phyloP scores from a whole-genome alignment of 2,888 invertebrate species.

The Epistrophe grossulariae region DNA sequence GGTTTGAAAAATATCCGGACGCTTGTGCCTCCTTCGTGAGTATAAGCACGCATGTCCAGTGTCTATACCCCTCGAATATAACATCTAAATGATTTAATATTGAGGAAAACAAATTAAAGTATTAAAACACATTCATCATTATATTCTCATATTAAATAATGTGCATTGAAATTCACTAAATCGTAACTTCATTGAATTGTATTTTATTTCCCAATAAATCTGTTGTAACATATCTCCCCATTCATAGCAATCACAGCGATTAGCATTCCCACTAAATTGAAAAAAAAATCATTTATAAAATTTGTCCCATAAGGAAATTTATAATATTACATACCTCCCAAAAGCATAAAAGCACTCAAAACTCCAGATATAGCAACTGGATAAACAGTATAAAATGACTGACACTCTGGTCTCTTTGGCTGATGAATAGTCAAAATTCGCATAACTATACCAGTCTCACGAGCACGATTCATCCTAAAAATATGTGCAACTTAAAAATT shows the following conservation, averaged over 20 bases:
- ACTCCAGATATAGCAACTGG: constrained; percentile 80
- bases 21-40: too few relatives aligned
- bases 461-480: constrained; percentile 78
- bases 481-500: background rate
- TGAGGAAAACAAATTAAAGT: too few relatives aligned
- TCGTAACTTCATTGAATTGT: background rate
- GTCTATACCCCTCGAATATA: too few relatives aligned
- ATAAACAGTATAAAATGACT: constrained; percentile 79
- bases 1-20: too few relatives aligned
- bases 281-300: background rate
- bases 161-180: background rate
- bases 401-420: constrained; percentile 79
- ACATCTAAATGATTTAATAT: too few relatives aligned
- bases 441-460: constrained; percentile 79
- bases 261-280: constrained; percentile 4
- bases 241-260: background rate
- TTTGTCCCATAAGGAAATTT: background rate
- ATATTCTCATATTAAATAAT: constrained; percentile 6
- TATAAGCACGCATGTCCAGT: too few relatives aligned
- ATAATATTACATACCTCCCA: constrained; percentile 62
- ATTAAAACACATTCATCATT: too few relatives aligned
- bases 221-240: background rate
- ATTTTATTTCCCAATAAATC: background rate
- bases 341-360: constrained; percentile 77
- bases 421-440: constrained; percentile 77